Evolutionary conservation across 2,888 invertebrate species (phyloP), one percentile per base, ranked within the genome.

Genomic region (Diaprepes abbreviatus): DNA sequence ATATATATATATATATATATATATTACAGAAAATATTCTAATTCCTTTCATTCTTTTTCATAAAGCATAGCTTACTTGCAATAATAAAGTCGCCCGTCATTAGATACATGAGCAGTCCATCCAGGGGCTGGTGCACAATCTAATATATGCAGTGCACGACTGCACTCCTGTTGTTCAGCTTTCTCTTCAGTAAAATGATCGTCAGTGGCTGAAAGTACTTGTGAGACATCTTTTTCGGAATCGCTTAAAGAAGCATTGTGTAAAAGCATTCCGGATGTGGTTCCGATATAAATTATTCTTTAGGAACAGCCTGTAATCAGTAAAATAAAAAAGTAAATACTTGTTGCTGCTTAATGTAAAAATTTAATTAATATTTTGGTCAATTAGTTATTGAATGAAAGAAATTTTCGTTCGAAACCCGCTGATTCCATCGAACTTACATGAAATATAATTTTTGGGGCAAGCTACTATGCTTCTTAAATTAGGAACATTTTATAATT

Each of bases 21-120:
- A n/a, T n/a, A n/a, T n/a, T n/a, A n/a, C n/a, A n/a, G n/a, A n/a
- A n/a, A n/a, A n/a, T n/a, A n/a, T n/a, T n/a, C n/a, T n/a, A n/a
- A n/a, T n/a, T n/a, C n/a, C n/a, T n/a, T n/a, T n/a, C n/a, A n/a
- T n/a, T n/a, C n/a, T n/a, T 4, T n/a, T 9, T 33, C 33, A 33
- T 5, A 33, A 5, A 7, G 10, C 3, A 50, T n/a, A 16, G 74
- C 78, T 74, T 70, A 78, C 95, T 96, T 95, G 92, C 95, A 94
- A 87, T 93, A 96, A 85, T 94, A 95, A 71, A 93, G 89, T 77
- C 94, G 88, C 72, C 94, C 93, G 81, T 93, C 93, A 78, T 90
- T 89, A 80, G 90, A 91, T 70, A 89, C 87, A 83, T 93, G 93
- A n/a, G 90, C 91, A 12, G 91, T 93, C 92, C 93, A 93, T 68